These are phyloP conservation scores for Murina feae DNA, from an alignment of 2,113 vertebrate genomes.

Conservation along the genomic window DNA sequence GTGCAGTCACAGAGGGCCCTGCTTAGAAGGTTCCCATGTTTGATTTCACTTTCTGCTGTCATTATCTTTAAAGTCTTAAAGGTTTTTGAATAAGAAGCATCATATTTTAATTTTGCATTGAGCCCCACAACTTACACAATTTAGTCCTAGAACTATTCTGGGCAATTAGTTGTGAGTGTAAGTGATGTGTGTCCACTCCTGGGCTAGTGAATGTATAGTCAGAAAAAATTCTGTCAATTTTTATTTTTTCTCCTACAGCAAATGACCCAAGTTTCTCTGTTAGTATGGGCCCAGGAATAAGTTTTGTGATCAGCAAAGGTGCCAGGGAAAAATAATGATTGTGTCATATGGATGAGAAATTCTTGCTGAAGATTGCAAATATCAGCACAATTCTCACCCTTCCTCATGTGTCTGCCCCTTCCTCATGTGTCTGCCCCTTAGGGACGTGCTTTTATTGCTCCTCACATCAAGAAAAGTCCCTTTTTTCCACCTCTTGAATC, in stretches of 20 bases:
- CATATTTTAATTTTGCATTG: not conserved
- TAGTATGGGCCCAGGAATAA: not conserved
- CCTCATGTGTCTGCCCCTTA: not conserved
- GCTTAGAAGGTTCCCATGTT: not conserved
- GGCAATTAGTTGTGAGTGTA: not conserved
- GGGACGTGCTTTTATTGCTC: not conserved
- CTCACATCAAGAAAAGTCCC: not conserved
- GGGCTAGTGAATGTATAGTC: not conserved
- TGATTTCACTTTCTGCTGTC: not conserved
- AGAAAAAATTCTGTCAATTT: not conserved
- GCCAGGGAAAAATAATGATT: not conserved
- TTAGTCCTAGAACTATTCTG: not conserved
- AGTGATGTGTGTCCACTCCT: not conserved
- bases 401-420: not conserved
- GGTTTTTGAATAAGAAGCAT: not conserved
- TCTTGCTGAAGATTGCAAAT: not conserved
- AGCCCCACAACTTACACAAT: not conserved
- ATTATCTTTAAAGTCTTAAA: not conserved
- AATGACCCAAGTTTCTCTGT: not conserved
- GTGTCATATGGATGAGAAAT: not conserved
- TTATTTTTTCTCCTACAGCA: not conserved
- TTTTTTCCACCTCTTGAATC: not conserved
- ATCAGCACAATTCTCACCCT: not conserved
- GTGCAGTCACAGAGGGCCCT: not conserved
- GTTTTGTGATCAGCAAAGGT: not conserved